phyloP scores from a whole-genome alignment of 1,140 invertebrate species.

The Drosophila kepulauana region DNA sequence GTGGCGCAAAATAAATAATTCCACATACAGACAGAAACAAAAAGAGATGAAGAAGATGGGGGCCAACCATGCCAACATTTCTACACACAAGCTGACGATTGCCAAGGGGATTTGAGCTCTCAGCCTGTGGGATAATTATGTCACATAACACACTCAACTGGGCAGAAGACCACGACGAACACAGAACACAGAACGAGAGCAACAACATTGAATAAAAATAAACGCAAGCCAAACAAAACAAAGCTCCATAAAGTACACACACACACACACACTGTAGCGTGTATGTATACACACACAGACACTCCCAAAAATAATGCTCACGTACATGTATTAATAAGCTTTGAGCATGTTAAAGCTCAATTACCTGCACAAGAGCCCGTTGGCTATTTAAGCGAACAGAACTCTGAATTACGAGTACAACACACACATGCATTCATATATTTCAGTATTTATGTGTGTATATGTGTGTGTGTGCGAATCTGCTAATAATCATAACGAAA shows the following conservation, averaged over 20 bases:
- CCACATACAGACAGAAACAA: neutral
- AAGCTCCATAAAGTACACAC: slow-evolving; percentile 39
- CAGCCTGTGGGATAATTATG: slow-evolving; percentile 46
- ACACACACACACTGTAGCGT: slow-evolving; percentile 5
- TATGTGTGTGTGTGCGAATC: slow-evolving; percentile 6
- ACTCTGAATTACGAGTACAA: slow-evolving; percentile 24
- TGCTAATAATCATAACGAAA: slow-evolving; percentile 34
- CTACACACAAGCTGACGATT: slow-evolving; percentile 23
- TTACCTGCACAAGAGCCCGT: slow-evolving; percentile 53
- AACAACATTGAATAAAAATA: slow-evolving; percentile 38
- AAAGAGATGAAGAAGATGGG: neutral
- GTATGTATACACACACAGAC: slow-evolving; percentile 25
- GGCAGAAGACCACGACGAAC: slow-evolving; percentile 28
- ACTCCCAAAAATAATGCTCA: slow-evolving; percentile 24
- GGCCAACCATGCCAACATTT: neutral
- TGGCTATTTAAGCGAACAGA: slow-evolving; percentile 48
- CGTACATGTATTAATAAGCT: slow-evolving; percentile 66
- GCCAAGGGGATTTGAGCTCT: slow-evolving; percentile 32
- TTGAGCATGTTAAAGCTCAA: slow-evolving; percentile 66
- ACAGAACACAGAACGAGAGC: neutral
- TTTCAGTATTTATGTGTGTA: neutral
- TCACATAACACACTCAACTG: slow-evolving; percentile 49
- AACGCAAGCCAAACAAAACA: slow-evolving; percentile 56
- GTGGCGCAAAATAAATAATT: neutral
- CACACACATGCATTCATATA: neutral